These are phyloP conservation scores for Vollenhovia emeryi DNA, from an alignment of 1,140 invertebrate species.

Conservation along the genomic window DNA sequence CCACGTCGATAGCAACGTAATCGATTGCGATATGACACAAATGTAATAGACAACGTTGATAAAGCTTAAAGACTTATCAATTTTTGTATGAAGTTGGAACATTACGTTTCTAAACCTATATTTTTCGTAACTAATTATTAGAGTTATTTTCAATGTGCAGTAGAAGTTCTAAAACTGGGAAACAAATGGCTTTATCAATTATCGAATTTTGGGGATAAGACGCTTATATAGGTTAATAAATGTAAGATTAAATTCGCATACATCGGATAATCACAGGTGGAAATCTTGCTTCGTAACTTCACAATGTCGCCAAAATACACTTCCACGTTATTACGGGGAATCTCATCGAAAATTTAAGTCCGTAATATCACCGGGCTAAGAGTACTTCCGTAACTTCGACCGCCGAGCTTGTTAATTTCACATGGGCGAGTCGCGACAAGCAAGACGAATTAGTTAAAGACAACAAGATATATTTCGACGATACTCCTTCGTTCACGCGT, in stretches of 20 bases:
- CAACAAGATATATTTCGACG: background rate
- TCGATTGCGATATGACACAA: background rate
- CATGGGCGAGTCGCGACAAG: background rate
- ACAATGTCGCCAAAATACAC: constrained; percentile 17
- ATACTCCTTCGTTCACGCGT: background rate
- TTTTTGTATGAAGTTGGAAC: background rate
- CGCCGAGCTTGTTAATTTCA: constrained; percentile 25
- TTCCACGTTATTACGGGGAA: constrained; percentile 22
- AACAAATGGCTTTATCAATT: background rate
- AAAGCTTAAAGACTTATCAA: background rate
- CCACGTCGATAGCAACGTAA: background rate
- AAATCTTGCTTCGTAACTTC: constrained; percentile 36
- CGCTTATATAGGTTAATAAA: constrained; percentile 18
- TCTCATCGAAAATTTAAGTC: constrained; percentile 41
- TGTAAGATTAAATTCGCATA: background rate
- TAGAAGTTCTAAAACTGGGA: background rate
- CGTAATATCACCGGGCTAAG: constrained; percentile 13
- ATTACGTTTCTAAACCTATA: background rate
- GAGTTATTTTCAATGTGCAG: background rate
- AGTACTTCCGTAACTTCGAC: constrained; percentile 1
- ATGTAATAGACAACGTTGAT: background rate
- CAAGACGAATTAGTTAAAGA: constrained; percentile 24
- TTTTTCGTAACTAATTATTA: background rate
- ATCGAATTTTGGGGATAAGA: background rate
- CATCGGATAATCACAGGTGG: background rate